Base-by-base conservation (phyloP, 2,113 vertebrate genomes). In the Hipposideros armiger region DNA sequence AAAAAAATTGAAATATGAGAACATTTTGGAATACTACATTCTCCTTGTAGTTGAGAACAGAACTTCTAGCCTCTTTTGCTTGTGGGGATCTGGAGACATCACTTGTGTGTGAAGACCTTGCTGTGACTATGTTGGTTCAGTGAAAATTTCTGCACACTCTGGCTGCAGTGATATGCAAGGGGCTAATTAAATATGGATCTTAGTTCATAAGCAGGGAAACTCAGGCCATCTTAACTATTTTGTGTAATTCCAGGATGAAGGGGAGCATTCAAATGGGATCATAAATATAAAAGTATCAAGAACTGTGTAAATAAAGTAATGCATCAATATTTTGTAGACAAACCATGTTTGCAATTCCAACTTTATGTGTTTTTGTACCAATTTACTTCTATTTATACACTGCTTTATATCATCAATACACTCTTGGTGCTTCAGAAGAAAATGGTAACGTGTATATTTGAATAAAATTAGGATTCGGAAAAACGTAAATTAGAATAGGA, bases 401-500 rank as follows among this genome's bases (percentile, higher is more conserved):
- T 40, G 36, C 19, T 64, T 93, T 93, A 26, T 78, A 32, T 87
- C 52, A 64, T 82, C 60, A 72, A 50, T 54, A 82, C 36, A 87
- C 74, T 74, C 4, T 4, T 56, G 22, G 36, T 52, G 16, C 47
- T 85, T 95, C 64, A 78, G 70, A 84, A 92, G 67, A 87, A 94
- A 62, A 90, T 80, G 40, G 30, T 78, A 72, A 87, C 70, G 74
- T 92, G 15, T 70, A 69, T 87, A 81, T 90, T 36, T 50, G n/a
- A 84, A 58, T 92, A 15, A 83, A 74, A 66, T 96, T 87, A 95
- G 30, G 20, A 52, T 90, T 76, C 11, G 32, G 36, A 24, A 77
- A 93, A 87, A 70, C 60, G 4, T 66, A 36, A 95, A 90, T 91
- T 54, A 82, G 69, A 95, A 74, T n/a, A 78, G 36, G 50, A 91